These are phyloP conservation scores for Phyllotreta cruciferae DNA, from an alignment of 2,888 invertebrate genomes.

Conservation along the genomic window DNA sequence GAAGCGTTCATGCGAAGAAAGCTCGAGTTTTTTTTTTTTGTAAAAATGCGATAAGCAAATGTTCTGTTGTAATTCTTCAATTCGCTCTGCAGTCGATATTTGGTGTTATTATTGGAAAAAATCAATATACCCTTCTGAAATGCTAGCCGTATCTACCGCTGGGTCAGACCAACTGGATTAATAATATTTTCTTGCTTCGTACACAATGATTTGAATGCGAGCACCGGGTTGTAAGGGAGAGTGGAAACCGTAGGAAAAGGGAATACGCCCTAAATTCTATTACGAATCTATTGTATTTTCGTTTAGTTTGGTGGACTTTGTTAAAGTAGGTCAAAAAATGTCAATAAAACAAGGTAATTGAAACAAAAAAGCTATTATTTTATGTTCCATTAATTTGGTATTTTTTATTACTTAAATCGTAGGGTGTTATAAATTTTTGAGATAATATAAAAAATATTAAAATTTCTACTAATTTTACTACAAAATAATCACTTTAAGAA, in stretches of 20 bases:
- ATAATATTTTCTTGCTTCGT: conserved; percentile 19
- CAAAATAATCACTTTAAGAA: no score
- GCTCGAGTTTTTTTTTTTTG: neutral
- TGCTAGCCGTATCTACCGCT: no score
- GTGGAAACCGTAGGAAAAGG: conserved; percentile 20
- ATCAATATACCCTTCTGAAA: neutral
- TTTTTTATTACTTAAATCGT: no score
- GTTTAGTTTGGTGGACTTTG: conserved; percentile 24
- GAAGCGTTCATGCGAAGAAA: conserved; percentile 1
- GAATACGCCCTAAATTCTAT: conserved; percentile 24
- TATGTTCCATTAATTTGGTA: no score
- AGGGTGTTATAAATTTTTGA: no score
- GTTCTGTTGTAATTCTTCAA: no score
- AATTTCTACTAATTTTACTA: no score
- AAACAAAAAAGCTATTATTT: no score
- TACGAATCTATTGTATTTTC: conserved; percentile 26
- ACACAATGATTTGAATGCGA: conserved; percentile 22
- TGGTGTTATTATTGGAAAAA: neutral
- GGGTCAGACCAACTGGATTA: conserved; percentile 25
- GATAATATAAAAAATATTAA: no score
- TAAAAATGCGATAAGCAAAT: no score
- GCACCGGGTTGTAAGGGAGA: neutral
- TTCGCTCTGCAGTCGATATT: no score
- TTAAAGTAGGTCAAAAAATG: conserved; percentile 19
- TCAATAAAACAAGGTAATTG: conserved; percentile 4